These are phyloP conservation scores for Alfaro cultratus DNA, from an alignment of 2,797 vertebrate genomes.

Conservation along the genomic window DNA sequence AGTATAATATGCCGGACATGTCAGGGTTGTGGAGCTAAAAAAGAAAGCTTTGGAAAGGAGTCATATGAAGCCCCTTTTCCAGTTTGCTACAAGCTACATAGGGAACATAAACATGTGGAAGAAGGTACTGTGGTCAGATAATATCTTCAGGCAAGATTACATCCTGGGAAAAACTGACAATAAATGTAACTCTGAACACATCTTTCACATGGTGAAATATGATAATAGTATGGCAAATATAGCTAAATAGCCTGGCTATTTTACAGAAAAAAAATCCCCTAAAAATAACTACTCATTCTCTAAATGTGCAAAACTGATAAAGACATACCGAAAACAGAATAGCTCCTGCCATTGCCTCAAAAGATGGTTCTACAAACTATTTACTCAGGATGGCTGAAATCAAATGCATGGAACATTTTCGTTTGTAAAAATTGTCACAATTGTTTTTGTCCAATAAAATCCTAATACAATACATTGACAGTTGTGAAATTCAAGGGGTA, in stretches of 20 bases:
- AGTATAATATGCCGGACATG: background rate
- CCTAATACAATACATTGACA: background rate
- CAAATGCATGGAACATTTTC: background rate
- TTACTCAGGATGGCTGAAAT: background rate
- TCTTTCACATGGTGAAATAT: background rate
- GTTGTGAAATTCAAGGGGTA: background rate
- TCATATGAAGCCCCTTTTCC: background rate
- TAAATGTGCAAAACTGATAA: background rate
- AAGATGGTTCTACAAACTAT: background rate
- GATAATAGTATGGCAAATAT: background rate
- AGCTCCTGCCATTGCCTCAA: background rate
- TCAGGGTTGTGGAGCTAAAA: background rate
- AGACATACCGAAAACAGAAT: background rate
- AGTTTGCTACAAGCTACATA: background rate
- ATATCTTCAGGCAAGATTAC: background rate
- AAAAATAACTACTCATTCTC: background rate
- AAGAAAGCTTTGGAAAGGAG: background rate
- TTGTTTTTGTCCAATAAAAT: background rate
- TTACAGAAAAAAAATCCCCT: background rate
- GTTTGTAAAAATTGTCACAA: background rate
- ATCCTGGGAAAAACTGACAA: background rate
- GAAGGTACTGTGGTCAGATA: background rate
- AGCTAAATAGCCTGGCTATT: background rate
- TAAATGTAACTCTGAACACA: background rate
- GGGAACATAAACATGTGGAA: background rate